phyloP scores from a whole-genome alignment of 2,888 invertebrate species.

The Archips crataeganus region DNA sequence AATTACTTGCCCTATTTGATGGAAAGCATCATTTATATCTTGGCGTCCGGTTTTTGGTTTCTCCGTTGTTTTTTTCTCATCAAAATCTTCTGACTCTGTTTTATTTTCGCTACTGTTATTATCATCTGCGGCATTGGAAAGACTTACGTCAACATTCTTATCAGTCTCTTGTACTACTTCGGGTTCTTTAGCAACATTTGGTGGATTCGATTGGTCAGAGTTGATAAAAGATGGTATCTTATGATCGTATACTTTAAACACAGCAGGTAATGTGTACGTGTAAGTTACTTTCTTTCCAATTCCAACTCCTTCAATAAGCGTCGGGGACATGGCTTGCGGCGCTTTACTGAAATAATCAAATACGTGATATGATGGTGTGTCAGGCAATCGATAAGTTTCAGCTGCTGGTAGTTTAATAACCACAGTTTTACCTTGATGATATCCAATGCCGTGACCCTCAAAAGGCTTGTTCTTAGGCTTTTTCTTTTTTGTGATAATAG shows the following conservation, averaged over 20 bases:
- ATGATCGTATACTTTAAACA: constrained; percentile 42
- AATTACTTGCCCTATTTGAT: constrained; percentile 59
- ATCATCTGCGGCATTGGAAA: constrained; percentile 9
- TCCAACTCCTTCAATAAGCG: constrained; percentile 64
- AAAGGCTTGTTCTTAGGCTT: constrained; percentile 74
- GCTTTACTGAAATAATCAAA: constrained; percentile 81
- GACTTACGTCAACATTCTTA: constrained; percentile 11
- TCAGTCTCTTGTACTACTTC: constrained; percentile 17
- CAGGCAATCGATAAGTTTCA: constrained; percentile 65
- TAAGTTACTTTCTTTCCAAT: constrained; percentile 63
- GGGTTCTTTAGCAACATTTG: constrained; percentile 23
- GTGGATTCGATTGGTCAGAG: constrained; percentile 1
- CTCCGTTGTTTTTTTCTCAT: constrained; percentile 7
- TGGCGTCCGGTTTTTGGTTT: constrained; percentile 45
- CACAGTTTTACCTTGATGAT: constrained; percentile 82
- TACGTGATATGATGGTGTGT: constrained; percentile 66
- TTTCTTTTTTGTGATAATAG: constrained; percentile 58
- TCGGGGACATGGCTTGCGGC: constrained; percentile 69
- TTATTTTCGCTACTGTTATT: constrained; percentile 7
- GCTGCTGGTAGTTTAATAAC: constrained; percentile 75
- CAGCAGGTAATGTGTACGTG: constrained; percentile 49
- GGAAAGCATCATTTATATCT: constrained; percentile 56
- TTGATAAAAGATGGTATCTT: constrained; percentile 35
- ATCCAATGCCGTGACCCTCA: constrained; percentile 78
- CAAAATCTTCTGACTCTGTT: constrained; percentile 10